These are phyloP conservation scores for Melinaea marsaeus DNA, from an alignment of 2,888 invertebrate genomes.

Conservation along the genomic window DNA sequence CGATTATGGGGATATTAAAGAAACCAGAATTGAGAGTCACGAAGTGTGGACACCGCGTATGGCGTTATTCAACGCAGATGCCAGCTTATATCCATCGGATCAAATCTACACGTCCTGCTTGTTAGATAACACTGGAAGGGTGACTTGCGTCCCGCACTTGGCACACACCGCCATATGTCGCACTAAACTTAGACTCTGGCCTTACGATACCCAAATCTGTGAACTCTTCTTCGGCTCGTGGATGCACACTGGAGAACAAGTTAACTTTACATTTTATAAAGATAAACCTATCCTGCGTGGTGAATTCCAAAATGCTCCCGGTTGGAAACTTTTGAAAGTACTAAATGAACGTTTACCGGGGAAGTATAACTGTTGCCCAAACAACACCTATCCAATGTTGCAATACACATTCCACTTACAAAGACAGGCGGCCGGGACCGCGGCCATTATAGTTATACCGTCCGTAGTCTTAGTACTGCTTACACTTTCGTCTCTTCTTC, in stretches of 20 bases:
- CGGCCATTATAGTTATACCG: slow-evolving; percentile 78
- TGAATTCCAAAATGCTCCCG: slow-evolving; percentile 74
- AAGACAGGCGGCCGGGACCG: slow-evolving; percentile 78
- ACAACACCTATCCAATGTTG: slow-evolving; percentile 79
- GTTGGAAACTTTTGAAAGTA: slow-evolving; percentile 77
- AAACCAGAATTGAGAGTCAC: slow-evolving; percentile 80
- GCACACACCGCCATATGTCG: slow-evolving; percentile 78
- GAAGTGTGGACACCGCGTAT: slow-evolving; percentile 88
- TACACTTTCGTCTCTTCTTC: slow-evolving; percentile 75
- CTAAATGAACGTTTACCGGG: slow-evolving; percentile 65
- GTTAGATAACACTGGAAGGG: slow-evolving; percentile 71
- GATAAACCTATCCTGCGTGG: slow-evolving; percentile 56
- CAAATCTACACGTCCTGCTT: slow-evolving; percentile 71
- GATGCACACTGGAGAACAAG: slow-evolving; percentile 81
- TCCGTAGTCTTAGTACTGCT: slow-evolving; percentile 73
- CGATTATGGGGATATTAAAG: slow-evolving; percentile 80
- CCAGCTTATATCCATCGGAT: slow-evolving; percentile 51
- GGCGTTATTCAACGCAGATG: slow-evolving; percentile 83
- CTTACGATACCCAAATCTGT: slow-evolving; percentile 83
- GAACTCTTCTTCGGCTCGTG: slow-evolving; percentile 81
- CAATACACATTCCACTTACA: slow-evolving; percentile 76
- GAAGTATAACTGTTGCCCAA: slow-evolving; percentile 73
- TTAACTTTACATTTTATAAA: slow-evolving; percentile 69
- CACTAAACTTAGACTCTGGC: slow-evolving; percentile 79
- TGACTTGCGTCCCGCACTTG: slow-evolving; percentile 79